Evolutionary conservation across 2,113 vertebrate genomes (phyloP).

Genomic region (Melanocharis versteri): DNA sequence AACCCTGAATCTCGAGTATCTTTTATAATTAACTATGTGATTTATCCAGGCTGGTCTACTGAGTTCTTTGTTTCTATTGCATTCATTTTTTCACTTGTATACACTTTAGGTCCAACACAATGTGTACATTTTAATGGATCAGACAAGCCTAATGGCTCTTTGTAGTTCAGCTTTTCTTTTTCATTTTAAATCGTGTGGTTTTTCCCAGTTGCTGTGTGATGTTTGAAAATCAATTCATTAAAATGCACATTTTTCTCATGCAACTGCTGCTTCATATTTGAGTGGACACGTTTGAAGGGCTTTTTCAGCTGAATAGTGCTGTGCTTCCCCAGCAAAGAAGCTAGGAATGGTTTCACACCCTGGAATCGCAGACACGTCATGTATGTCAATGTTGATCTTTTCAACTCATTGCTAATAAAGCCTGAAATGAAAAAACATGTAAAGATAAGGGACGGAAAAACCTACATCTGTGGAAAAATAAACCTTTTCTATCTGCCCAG

Average conservation of each 20-base stretch:
- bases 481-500: not conserved
- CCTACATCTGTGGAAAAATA: constrained; percentile 7
- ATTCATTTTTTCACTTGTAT: not conserved
- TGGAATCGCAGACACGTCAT: not conserved
- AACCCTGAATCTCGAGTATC: not conserved
- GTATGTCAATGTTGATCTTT: constrained; percentile 17
- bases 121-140: not conserved
- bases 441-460: constrained; percentile 19
- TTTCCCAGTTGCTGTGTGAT: not conserved
- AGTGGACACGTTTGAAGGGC: not conserved
- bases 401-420: constrained; percentile 19
- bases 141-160: not conserved
- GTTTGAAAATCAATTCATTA: not conserved
- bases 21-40: not conserved
- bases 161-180: not conserved
- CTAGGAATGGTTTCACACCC: not conserved
- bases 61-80: not conserved
- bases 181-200: not conserved
- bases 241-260: not conserved
- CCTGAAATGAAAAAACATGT: not conserved
- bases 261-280: not conserved
- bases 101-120: not conserved
- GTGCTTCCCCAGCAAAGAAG: not conserved
- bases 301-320: not conserved
- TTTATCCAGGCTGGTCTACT: not conserved